Evolutionary conservation across 2,113 vertebrate genomes (phyloP), one percentile per base, ranked within the genome.

Genomic region (Spilogale gracilis): DNA sequence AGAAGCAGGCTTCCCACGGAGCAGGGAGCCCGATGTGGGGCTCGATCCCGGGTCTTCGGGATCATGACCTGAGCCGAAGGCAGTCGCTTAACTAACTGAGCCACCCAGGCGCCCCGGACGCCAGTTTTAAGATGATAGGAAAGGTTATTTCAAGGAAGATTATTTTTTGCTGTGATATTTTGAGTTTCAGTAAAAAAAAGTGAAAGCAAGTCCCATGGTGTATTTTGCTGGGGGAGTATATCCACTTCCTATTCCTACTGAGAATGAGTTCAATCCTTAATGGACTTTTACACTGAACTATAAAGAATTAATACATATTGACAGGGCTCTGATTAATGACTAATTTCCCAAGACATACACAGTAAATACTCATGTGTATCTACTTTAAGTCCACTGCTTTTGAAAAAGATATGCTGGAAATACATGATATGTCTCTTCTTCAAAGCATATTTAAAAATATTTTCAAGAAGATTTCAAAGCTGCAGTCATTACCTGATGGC

Each of bases 241-340:
- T 79, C 18, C 38, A 87, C 60, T 92, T 63, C 50, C 56, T 45
- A 61, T 10, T 80, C 56, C 61, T 63, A 56, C 6, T 69, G 32
- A 93, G 48, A 86, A 23, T 32, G 38, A 17, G 38, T 50, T 93
- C 43, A 65, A n/a, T 81, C 85, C 69, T 84, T 56, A 96, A 90
- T 81, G 21, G 18, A 9, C 7, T 45, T 80, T 83, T 82, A 74
- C 12, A 38, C 50, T 17, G 14, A 79, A 18, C 6, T 56, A 0
- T 38, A 93, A 78, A 89, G 27, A 93, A 76, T 52, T 56, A 78
- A 20, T 43, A 58, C n/a, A 1, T 50, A 89, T n/a, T 56, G 18
- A 85, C 7, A 95, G 48, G 14, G 5, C 2, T 30, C 25, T 76
- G 58, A 65, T 91, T 83, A 93, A 25, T 45, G 11, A 52, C 3